Evolutionary conservation across 2,888 invertebrate genomes (phyloP).

Genomic region (Caenorhabditis becei): DNA sequence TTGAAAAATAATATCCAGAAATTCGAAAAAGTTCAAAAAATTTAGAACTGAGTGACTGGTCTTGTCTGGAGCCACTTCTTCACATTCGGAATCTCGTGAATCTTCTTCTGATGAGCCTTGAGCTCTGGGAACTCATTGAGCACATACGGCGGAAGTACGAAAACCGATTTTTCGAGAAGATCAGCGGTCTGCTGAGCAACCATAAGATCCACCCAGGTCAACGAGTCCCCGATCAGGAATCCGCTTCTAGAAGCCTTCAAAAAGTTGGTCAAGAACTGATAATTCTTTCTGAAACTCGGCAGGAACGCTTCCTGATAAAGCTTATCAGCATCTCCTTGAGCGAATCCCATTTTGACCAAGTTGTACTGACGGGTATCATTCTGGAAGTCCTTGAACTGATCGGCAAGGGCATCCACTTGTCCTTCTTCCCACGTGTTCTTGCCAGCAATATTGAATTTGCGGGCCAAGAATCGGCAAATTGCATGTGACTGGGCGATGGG

Average conservation of each 20-base stretch:
- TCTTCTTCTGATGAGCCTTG: conserved; percentile 69
- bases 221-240: conserved; percentile 68
- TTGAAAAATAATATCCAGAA: too few relatives aligned
- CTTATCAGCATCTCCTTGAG: conserved; percentile 63
- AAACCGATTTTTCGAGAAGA: conserved; percentile 26
- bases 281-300: conserved; percentile 37
- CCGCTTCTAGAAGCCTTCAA: conserved; percentile 66
- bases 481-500: conserved; percentile 69
- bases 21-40: too few relatives aligned
- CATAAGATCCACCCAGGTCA: conserved; percentile 75
- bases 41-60: conserved; percentile 55
- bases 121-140: conserved; percentile 70
- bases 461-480: conserved; percentile 69
- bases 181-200: conserved; percentile 71
- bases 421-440: conserved; percentile 70
- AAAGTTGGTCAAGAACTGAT: conserved; percentile 34
- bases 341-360: conserved; percentile 65
- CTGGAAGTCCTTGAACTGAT: conserved; percentile 69
- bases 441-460: conserved; percentile 68
- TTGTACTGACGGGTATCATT: conserved; percentile 61
- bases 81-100: conserved; percentile 70
- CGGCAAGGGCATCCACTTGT: conserved; percentile 68
- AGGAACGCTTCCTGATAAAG: conserved; percentile 52
- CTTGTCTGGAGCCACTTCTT: conserved; percentile 72
- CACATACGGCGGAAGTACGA: conserved; percentile 37